Conservation (phyloP, 2,113 vertebrate species). For the Dasyurus viverrinus region DNA sequence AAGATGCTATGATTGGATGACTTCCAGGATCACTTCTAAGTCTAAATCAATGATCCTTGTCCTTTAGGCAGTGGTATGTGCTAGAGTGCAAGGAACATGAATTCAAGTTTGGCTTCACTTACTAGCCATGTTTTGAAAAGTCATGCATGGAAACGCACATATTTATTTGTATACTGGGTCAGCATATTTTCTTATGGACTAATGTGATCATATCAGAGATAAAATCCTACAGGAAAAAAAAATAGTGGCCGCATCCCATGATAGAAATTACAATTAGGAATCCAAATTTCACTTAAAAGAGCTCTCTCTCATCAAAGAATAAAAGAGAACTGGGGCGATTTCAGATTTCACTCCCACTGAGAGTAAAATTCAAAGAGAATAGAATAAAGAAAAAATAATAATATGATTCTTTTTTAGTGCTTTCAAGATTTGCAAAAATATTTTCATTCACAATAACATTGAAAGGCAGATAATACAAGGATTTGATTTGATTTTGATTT, state of each 20-base stretch:
- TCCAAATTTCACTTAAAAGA: not conserved
- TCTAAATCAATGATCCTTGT: not conserved
- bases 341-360: not conserved
- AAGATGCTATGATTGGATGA: not conserved
- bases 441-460: not conserved
- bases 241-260: not conserved
- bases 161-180: not conserved
- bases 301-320: not conserved
- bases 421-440: not conserved
- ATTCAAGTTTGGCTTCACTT: not conserved
- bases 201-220: not conserved
- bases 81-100: not conserved
- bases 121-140: not conserved
- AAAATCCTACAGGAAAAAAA: not conserved
- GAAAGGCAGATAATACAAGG: not conserved
- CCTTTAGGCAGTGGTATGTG: not conserved
- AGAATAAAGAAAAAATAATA: not conserved
- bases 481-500: not conserved
- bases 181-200: not conserved
- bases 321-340: not conserved
- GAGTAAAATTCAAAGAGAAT: not conserved
- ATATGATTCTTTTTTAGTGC: not conserved
- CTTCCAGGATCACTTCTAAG: not conserved
- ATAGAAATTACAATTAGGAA: not conserved
- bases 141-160: not conserved